Percentiles rank a stretch among this genome's conserved stretches.
phyloP scores from a whole-genome alignment of 2,888 invertebrate genomes.

The Conomelus anceps region DNA sequence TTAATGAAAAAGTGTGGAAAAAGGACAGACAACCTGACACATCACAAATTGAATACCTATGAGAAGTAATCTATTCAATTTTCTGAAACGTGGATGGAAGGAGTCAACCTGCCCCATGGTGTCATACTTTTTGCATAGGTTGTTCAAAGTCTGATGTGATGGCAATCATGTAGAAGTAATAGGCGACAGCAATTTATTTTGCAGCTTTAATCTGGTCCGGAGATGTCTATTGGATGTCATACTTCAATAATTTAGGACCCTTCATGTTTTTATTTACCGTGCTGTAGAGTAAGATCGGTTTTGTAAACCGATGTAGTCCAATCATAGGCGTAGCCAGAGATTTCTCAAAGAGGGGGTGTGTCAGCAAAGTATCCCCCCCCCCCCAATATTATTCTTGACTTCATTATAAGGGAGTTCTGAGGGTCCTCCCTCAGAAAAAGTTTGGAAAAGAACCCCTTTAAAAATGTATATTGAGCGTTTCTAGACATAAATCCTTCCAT shows the following conservation, averaged over 20 bases:
- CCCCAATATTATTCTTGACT: too few species aligned
- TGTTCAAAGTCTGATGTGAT: neutral
- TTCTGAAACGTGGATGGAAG: neutral
- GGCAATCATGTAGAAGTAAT: neutral
- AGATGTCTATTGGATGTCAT: neutral
- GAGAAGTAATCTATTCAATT: neutral
- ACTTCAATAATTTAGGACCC: neutral
- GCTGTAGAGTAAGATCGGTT: neutral
- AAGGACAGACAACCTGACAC: neutral
- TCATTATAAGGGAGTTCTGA: too few species aligned
- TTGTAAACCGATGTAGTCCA: too few species aligned
- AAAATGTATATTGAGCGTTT: too few species aligned
- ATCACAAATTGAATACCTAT: neutral
- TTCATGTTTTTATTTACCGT: too few species aligned
- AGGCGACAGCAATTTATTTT: neutral
- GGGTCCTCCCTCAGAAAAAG: too few species aligned
- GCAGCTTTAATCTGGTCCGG: neutral
- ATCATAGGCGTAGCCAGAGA: too few species aligned
- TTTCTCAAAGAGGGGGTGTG: neutral
- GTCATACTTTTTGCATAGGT: neutral
- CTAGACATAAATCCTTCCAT: too few species aligned
- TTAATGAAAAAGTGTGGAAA: neutral
- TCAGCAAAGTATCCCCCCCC: too few species aligned
- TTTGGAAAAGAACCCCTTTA: too few species aligned
- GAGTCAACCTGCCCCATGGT: neutral